Evolutionary conservation across 64 coral and sea anemone genomes (phyloP), one percentile per base, ranked within the genome.

Genomic region (Dendrophyllia cribrosa): DNA sequence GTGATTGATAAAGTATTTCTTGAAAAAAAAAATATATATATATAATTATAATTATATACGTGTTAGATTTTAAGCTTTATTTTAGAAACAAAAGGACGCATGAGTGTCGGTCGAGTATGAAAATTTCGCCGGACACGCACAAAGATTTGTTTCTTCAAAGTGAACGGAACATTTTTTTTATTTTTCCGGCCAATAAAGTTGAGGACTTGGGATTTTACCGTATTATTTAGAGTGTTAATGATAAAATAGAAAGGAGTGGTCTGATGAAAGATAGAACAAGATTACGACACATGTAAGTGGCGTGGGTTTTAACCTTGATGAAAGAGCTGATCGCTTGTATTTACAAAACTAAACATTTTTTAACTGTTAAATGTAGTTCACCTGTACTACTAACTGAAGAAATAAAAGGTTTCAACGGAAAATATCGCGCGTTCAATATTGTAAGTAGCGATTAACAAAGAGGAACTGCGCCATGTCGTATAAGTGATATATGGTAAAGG

Each of bases 261-360:
- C 10, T 34, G 20, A 80, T 44, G 11, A 61, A 65, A 51, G 60
- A 49, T 5, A 21, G 9, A 11, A 4, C 34, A 45, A 46, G 70
- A 16, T 73, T 82, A 10, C 7, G 47, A 46, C 79, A 82, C 79
- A 66, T 83, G 79, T 65, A 83, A 83, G 43, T 83, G 44, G 79
- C 60, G 79, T 83, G 79, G 44, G 34, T 15, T 60, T 62, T n/a
- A 20, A 66, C 16, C 55, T 45, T 66, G 17, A 58, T 5, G 17
- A 66, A 49, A 66, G 43, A n/a, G 4, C 43, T 1, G 12, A 65
- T n/a, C 14, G 17, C 25, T 49, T 15, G 4, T 58, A 77, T 4
- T 22, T 22, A 22, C 7, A 53, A 55, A 56, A 56, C 46, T 17
- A 52, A 17, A 19, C 12, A 5, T 9, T n/a, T 23, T n/a, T 24